Percentiles rank a stretch among this genome's conserved stretches.
Evolutionary conservation across 2,888 invertebrate species (phyloP).

Genomic region (Sarcophaga rosellei): DNA sequence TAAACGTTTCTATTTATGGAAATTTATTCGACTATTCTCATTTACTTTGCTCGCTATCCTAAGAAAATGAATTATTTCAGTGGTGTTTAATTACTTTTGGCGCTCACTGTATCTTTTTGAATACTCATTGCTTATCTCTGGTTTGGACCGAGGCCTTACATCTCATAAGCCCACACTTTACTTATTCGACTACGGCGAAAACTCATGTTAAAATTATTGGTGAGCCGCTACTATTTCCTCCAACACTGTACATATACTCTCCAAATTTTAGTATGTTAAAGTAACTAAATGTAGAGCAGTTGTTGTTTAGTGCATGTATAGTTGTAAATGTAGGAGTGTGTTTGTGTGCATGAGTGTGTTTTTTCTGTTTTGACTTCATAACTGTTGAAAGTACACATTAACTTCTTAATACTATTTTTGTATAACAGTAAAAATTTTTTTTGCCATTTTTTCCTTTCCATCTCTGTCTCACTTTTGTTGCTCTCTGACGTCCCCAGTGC

Average conservation of each 20-base stretch:
- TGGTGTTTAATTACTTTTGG: no score
- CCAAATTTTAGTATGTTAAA: background rate
- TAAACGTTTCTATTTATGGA: no score
- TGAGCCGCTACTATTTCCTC: background rate
- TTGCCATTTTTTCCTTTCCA: background rate
- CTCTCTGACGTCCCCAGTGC: background rate
- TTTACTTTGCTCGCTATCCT: no score
- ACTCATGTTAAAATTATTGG: background rate
- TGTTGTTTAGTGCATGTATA: background rate
- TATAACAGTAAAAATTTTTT: slow-evolving; percentile 25
- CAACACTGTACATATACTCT: background rate
- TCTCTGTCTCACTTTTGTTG: no score
- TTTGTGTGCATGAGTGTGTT: background rate
- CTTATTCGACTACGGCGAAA: no score
- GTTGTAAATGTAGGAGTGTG: background rate
- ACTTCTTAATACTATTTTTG: slow-evolving; percentile 56
- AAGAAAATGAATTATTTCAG: no score
- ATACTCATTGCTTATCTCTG: no score
- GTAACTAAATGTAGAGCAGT: background rate
- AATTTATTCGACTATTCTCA: no score
- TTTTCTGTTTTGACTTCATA: slow-evolving; percentile 54
- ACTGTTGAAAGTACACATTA: slow-evolving; percentile 56
- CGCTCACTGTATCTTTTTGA: no score
- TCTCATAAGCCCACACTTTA: no score
- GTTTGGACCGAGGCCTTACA: no score